Evolutionary conservation across 2,888 invertebrate species (phyloP).

Genomic region (Synanthedon tipuliformis): DNA sequence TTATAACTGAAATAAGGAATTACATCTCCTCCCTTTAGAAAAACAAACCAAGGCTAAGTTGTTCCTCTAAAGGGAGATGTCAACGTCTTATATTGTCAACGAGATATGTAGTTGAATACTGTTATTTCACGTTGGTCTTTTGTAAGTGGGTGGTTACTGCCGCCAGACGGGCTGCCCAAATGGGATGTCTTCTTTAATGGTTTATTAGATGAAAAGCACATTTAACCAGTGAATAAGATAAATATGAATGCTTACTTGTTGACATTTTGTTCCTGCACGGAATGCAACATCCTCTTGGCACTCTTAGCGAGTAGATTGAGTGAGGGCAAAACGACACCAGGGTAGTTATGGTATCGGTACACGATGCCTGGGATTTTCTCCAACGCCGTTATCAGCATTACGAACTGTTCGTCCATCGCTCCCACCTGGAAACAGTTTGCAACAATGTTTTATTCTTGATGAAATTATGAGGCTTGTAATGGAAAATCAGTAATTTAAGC

Average conservation of each 20-base stretch:
- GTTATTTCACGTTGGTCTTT: too few relatives aligned
- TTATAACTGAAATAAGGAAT: background rate
- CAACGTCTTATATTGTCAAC: too few relatives aligned
- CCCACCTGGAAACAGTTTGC: slow-evolving; percentile 38
- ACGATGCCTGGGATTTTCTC: slow-evolving; percentile 77
- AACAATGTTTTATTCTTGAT: too few relatives aligned
- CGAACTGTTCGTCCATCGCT: slow-evolving; percentile 50
- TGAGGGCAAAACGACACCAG: slow-evolving; percentile 80
- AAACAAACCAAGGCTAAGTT: too few relatives aligned
- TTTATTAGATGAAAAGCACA: too few relatives aligned
- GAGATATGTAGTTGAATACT: too few relatives aligned
- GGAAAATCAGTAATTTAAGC: too few relatives aligned
- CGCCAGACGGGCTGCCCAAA: too few relatives aligned
- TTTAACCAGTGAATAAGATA: background rate
- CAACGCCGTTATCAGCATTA: slow-evolving; percentile 73
- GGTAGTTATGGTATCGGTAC: slow-evolving; percentile 82
- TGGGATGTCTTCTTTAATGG: too few relatives aligned
- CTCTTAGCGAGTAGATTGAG: slow-evolving; percentile 79
- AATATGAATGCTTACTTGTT: slow-evolving; percentile 41
- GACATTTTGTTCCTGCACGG: slow-evolving; percentile 69
- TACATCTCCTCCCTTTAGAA: background rate
- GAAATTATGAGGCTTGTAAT: too few relatives aligned
- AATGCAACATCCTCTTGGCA: slow-evolving; percentile 78
- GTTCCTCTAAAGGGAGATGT: too few relatives aligned
- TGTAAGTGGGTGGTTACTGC: too few relatives aligned